These are phyloP conservation scores for Cavia aperea DNA, from an alignment of 2,113 vertebrate genomes.

Conservation along the genomic window DNA sequence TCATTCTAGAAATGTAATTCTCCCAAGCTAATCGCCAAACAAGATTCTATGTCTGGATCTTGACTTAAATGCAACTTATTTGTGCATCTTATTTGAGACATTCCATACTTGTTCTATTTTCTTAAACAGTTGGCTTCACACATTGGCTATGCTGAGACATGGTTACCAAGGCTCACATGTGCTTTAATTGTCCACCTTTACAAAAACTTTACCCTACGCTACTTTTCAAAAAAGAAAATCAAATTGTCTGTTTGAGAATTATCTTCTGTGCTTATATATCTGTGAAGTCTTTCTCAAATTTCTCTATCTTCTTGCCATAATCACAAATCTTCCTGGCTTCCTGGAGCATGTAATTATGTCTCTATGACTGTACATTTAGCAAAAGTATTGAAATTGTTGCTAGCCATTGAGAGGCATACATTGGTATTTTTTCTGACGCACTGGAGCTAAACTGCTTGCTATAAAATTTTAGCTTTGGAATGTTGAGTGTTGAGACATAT, in stretches of 20 bases:
- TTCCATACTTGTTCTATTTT: neutral
- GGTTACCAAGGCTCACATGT: neutral
- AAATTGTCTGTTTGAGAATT: neutral
- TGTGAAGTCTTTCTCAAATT: neutral
- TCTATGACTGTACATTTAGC: neutral
- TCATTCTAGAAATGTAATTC: neutral
- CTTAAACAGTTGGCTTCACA: neutral
- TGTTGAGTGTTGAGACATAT: accelerated
- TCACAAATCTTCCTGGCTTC: neutral
- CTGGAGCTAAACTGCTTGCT: neutral
- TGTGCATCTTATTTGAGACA: neutral
- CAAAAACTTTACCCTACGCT: neutral
- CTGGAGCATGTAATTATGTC: accelerated
- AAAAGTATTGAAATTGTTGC: neutral
- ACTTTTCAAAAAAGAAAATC: neutral
- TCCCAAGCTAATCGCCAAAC: neutral
- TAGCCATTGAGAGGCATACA: neutral
- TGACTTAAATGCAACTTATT: neutral
- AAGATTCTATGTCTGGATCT: neutral
- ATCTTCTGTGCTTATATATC: neutral
- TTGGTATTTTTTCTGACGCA: neutral
- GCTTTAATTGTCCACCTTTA: neutral
- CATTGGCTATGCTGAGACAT: neutral
- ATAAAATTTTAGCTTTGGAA: neutral
- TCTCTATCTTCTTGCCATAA: neutral